Evolutionary conservation across 2,888 invertebrate genomes (phyloP).

Genomic region (Drosophila rellima): DNA sequence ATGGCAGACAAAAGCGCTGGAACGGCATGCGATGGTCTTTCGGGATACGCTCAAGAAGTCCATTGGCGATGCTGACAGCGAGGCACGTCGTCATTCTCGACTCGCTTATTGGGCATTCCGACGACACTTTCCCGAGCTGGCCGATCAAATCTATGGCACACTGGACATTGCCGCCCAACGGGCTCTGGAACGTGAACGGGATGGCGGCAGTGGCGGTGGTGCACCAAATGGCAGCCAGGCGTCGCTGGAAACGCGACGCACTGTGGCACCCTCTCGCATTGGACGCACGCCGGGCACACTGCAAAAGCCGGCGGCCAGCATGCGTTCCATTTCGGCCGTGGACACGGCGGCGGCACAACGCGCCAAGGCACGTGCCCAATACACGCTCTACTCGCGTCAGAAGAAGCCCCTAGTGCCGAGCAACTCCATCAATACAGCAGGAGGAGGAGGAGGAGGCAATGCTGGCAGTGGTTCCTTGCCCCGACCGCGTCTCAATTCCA

Average conservation of each 20-base stretch:
- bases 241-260: slow-evolving; percentile 69
- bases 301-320: slow-evolving; percentile 85
- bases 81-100: slow-evolving; percentile 90
- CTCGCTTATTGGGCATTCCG: slow-evolving; percentile 97
- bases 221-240: slow-evolving; percentile 35
- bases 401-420: slow-evolving; percentile 85
- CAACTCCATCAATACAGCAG: slow-evolving; percentile 33
- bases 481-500: slow-evolving; percentile 73
- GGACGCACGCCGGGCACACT: slow-evolving; percentile 76
- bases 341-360: slow-evolving; percentile 96
- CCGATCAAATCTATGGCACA: slow-evolving; percentile 92
- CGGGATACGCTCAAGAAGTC: slow-evolving; percentile 95
- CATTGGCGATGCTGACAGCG: slow-evolving; percentile 96
- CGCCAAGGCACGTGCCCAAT: slow-evolving; percentile 93
- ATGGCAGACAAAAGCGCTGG: slow-evolving; percentile 94
- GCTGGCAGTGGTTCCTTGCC: slow-evolving; percentile 76
- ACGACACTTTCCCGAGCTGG: slow-evolving; percentile 95
- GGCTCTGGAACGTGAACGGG: slow-evolving; percentile 87
- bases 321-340: slow-evolving; percentile 96
- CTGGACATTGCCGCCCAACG: slow-evolving; percentile 91
- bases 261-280: slow-evolving; percentile 67
- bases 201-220: slow-evolving; percentile 61
- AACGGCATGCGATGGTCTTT: slow-evolving; percentile 91
- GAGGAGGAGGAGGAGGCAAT: slow-evolving; percentile 7
- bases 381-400: slow-evolving; percentile 92